phyloP scores from a whole-genome alignment of 2,113 vertebrate species.

The Sarotherodon lohbergeri region DNA sequence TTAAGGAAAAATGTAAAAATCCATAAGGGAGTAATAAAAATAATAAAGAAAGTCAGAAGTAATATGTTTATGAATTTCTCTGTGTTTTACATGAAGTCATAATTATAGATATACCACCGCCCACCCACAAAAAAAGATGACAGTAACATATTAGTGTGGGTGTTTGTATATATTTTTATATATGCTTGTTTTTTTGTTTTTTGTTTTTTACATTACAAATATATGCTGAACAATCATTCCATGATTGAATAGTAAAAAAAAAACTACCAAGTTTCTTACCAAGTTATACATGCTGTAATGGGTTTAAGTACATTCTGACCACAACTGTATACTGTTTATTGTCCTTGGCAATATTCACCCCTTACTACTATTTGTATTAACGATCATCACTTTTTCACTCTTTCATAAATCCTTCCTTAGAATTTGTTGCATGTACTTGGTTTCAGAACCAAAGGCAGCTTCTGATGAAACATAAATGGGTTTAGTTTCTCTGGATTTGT shows the following conservation, averaged over 20 bases:
- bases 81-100: neutral
- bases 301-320: neutral
- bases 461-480: neutral
- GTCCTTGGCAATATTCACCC: neutral
- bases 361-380: neutral
- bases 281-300: neutral
- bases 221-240: neutral
- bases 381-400: neutral
- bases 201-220: neutral
- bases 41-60: neutral
- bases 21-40: neutral
- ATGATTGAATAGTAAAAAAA: neutral
- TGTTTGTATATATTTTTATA: neutral
- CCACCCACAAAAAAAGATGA: neutral
- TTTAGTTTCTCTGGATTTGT: neutral
- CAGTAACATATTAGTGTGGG: neutral
- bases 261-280: neutral
- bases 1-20: slow-evolving; percentile 18
- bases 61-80: neutral
- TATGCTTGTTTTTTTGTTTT: neutral
- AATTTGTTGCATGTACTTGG: neutral
- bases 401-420: neutral
- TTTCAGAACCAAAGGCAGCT: neutral
- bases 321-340: neutral
- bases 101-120: neutral